Percentiles rank a stretch among this genome's conserved stretches.
phyloP scores from a whole-genome alignment of 2,888 invertebrate species.

The Scaptomyza parva region DNA sequence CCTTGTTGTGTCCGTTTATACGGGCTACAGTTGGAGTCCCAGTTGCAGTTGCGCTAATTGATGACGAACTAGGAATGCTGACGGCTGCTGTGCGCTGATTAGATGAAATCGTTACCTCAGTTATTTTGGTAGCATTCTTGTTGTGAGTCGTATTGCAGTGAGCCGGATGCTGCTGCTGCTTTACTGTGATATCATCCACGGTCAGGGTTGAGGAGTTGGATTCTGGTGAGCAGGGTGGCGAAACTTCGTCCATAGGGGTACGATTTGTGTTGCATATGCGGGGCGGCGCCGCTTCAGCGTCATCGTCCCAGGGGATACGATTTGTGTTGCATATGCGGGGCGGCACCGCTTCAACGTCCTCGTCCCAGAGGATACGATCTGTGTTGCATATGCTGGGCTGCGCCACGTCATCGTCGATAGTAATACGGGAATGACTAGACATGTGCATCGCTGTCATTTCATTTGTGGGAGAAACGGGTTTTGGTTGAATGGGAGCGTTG shows the following conservation, averaged over 20 bases:
- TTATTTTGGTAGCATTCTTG: background rate
- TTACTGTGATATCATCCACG: conserved; percentile 2
- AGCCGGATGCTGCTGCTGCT: background rate
- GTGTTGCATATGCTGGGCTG: too few species aligned
- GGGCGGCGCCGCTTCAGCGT: background rate
- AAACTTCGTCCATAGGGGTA: conserved; percentile 2
- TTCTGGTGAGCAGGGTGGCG: conserved; percentile 16
- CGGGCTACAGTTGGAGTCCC: background rate
- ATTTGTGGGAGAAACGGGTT: background rate
- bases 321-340: too few species aligned
- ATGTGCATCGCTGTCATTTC: background rate
- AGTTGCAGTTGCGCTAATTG: background rate
- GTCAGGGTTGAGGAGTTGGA: conserved; percentile 11
- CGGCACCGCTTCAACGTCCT: too few species aligned
- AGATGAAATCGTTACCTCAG: conserved; percentile 8
- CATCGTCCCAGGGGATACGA: background rate
- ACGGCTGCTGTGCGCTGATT: background rate
- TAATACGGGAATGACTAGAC: too few species aligned
- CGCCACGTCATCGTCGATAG: too few species aligned
- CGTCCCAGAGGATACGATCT: too few species aligned
- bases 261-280: background rate
- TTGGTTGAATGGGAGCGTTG: background rate
- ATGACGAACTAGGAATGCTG: background rate
- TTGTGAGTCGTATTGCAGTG: background rate
- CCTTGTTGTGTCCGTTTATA: conserved; percentile 31